Evolutionary conservation across 2,113 vertebrate species (phyloP), one percentile per base, ranked within the genome.

Genomic region (Melanostigma gelatinosum): DNA sequence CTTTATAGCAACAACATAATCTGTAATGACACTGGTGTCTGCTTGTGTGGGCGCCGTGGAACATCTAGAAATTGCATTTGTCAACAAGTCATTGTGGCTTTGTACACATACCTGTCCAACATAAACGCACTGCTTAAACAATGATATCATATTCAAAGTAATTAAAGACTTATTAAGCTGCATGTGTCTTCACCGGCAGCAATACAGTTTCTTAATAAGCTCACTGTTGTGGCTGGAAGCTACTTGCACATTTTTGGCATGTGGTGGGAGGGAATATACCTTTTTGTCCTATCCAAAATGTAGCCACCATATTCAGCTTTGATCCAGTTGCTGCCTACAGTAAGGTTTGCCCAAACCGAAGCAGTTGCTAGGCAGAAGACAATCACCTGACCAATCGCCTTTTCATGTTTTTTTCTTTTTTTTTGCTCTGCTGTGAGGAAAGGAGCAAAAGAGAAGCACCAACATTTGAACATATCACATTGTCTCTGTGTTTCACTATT

Each of bases 361-460:
- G 20, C 38, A 38, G 76, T 76, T 80, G 61, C 76, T 57, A 80
- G 48, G 72, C 62, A 60, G 34, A 80, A 57, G 48, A 58, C 11
- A 72, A 55, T 29, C 29, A 36, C 3, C 1, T 3, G 15, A 66
- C 65, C 65, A 57, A 74, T 79, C 57, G 48, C 18, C 18, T 22
- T 18, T 9, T 5, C 60, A 48, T 42, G 24, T 48, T 11, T 32
- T 20, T 12, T 52, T 48, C 50, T 67, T 65, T 20, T 12, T 52
- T 48, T 58, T 67, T 65, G 8, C 52, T 36, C 11, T 36, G 16
- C 32, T 62, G 64, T 70, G n/a, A 34, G 11, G 18, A 65, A 58
- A 55, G 10, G 16, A 70, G 12, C 34, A 54, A 55, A 29, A 6
- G 38, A 65, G 8, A 55, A 24, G 3, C 54, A 24, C n/a, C 13